A percentile compares a stretch with the other conserved stretches of the same genome.
Conservation (phyloP, 2,888 invertebrate genomes). For the Pammene aurita region DNA sequence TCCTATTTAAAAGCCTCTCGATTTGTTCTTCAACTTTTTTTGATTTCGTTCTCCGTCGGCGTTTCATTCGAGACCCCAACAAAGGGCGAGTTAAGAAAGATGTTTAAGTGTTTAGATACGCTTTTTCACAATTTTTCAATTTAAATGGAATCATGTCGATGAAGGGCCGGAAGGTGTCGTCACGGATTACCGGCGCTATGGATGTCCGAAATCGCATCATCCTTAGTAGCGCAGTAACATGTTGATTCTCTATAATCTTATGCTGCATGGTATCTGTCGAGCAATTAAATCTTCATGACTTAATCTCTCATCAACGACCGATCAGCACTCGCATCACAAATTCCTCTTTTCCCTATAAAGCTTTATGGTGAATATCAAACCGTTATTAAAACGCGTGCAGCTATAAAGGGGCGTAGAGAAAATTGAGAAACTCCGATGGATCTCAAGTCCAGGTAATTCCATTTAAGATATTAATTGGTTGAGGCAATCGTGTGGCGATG, state of each 20-base stretch:
- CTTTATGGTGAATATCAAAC: slow-evolving; percentile 55
- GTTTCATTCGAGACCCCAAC: slow-evolving; percentile 76
- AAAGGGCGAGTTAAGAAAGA: slow-evolving; percentile 81
- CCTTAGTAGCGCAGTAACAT: slow-evolving; percentile 29
- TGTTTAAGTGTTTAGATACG: slow-evolving; percentile 83
- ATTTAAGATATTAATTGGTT: slow-evolving; percentile 79
- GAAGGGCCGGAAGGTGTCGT: slow-evolving; percentile 82
- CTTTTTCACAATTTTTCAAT: slow-evolving; percentile 82
- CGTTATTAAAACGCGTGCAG: slow-evolving; percentile 64
- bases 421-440: slow-evolving; percentile 58
- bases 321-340: slow-evolving; percentile 31
- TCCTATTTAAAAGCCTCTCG: slow-evolving; percentile 82
- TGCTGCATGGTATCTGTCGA: slow-evolving; percentile 28
- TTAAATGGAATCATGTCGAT: slow-evolving; percentile 77
- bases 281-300: slow-evolving; percentile 29
- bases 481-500: slow-evolving; percentile 52
- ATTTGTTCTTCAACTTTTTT: slow-evolving; percentile 78
- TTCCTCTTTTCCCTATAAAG: slow-evolving; percentile 50
- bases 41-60: slow-evolving; percentile 72
- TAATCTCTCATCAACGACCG: slow-evolving; percentile 28
- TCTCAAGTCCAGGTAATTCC: slow-evolving; percentile 65
- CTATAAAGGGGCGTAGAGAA: slow-evolving; percentile 63
- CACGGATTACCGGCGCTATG: slow-evolving; percentile 75
- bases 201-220: slow-evolving; percentile 55
- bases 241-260: slow-evolving; percentile 15